Conservation (phyloP, 2,113 vertebrate genomes). For the Ceratotherium simum region DNA sequence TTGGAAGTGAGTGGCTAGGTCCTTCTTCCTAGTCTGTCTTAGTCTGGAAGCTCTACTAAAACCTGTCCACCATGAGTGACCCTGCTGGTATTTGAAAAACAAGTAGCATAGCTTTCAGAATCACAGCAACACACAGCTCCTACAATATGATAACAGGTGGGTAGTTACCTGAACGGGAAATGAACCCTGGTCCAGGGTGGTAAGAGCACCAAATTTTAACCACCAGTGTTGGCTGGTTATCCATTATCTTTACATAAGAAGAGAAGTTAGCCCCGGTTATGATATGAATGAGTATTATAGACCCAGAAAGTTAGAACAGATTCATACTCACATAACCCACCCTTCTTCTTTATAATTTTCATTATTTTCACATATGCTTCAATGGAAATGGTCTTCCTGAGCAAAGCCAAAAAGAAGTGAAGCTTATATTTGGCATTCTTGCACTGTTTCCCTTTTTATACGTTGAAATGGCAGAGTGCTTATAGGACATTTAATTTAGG, state of each 20-base stretch:
- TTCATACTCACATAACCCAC: not conserved
- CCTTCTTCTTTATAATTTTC: not conserved
- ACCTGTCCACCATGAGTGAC: no score
- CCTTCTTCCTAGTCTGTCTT: no score
- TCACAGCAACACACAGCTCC: no score
- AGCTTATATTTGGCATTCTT: not conserved
- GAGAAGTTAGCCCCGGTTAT: not conserved
- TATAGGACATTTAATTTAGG: slow-evolving; percentile 28
- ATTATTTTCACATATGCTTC: not conserved
- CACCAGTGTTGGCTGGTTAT: not conserved
- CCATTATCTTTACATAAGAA: not conserved
- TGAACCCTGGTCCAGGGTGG: no score
- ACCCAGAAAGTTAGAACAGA: not conserved
- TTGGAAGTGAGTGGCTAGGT: no score
- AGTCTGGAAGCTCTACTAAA: no score
- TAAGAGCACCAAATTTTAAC: no score
- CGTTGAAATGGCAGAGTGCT: not conserved
- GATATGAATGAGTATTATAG: not conserved
- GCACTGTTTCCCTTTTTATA: not conserved
- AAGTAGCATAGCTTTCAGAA: no score
- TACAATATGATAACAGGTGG: no score
- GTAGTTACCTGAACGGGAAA: no score
- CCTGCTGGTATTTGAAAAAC: no score
- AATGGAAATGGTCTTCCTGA: not conserved
- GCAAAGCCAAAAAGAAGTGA: not conserved